Evolutionary conservation across 2,888 invertebrate genomes (phyloP).

Genomic region (Sesia bembeciformis): DNA sequence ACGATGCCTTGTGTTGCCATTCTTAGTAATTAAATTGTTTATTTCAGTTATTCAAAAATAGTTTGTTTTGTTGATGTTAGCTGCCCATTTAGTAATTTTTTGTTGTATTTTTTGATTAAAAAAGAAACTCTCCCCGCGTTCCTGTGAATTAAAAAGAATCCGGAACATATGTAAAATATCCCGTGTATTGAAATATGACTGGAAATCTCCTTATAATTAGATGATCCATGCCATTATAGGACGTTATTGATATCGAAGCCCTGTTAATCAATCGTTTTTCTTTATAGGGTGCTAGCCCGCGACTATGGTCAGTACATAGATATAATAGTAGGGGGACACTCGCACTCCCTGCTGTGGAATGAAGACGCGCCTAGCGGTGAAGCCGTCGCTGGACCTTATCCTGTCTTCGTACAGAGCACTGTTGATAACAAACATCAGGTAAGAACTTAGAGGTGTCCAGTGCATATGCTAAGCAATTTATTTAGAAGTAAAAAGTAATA

Average conservation of each 20-base stretch:
- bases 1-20: too few relatives aligned
- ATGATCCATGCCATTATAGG: too few relatives aligned
- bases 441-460: neutral
- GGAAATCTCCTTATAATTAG: neutral
- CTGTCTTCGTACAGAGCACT: slow-evolving; percentile 67
- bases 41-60: too few relatives aligned
- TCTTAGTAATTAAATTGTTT: neutral
- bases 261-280: too few relatives aligned
- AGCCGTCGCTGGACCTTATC: slow-evolving; percentile 77
- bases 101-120: neutral
- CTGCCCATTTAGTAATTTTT: too few relatives aligned
- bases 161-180: neutral
- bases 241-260: too few relatives aligned
- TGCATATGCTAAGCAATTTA: neutral
- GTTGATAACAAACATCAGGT: slow-evolving; percentile 42
- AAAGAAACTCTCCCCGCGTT: neutral
- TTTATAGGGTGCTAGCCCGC: slow-evolving; percentile 74
- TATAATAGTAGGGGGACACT: slow-evolving; percentile 88
- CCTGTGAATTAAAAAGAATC: neutral
- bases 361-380: slow-evolving; percentile 73
- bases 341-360: slow-evolving; percentile 85
- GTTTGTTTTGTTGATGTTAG: too few relatives aligned
- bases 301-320: slow-evolving; percentile 80
- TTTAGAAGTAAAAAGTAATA: too few relatives aligned
- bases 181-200: neutral